Evolutionary conservation across 2,113 vertebrate species (phyloP), one percentile per base, ranked within the genome.

Genomic region (Spizaetus ornatus): DNA sequence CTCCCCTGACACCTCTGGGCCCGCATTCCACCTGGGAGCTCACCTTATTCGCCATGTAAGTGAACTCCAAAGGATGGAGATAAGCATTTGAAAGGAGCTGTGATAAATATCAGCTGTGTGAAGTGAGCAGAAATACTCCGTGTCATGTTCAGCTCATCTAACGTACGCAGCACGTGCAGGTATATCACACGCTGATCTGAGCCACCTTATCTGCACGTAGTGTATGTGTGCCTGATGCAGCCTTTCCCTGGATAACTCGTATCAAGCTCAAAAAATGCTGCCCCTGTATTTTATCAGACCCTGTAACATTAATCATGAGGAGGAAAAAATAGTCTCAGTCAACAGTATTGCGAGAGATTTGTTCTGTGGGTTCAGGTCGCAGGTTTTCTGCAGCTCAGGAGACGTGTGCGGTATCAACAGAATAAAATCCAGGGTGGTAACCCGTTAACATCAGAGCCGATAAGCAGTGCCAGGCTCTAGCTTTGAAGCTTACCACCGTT

Each of bases 41-140:
- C 89, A 95, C 87, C 94, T 93, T 69, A 55, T 86, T 95, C 3
- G 0, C 66, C 10, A 7, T 52, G 32, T 56, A 72, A 95, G 84
- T 81, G 85, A 96, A 55, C 95, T 90, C 91, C 89, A 63, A 71
- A 81, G 89, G 88, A 52, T 90, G 96, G 71, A 93, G 91, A 94
- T 91, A 94, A 94, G 84, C 84, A 43, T 97, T 96, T 95, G 93
- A 97, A 94, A 97, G 84, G 89, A 94, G 47, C 58, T 55, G 53
- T 73, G 94, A 96, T 96, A 96, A 90, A 88, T 95, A 97, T 94
- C 96, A 94, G 90, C 94, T 66, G 86, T 93, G 92, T 83, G 96
- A 90, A 94, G 92, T 27, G 82, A 90, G 90, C 92, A 93, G 87
- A 93, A 95, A 92, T 90, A 9, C 85, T 78, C 59, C 0, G 27